These are phyloP conservation scores for Muntiacus reevesi DNA, from an alignment of 2,113 vertebrate genomes.

Conservation along the genomic window DNA sequence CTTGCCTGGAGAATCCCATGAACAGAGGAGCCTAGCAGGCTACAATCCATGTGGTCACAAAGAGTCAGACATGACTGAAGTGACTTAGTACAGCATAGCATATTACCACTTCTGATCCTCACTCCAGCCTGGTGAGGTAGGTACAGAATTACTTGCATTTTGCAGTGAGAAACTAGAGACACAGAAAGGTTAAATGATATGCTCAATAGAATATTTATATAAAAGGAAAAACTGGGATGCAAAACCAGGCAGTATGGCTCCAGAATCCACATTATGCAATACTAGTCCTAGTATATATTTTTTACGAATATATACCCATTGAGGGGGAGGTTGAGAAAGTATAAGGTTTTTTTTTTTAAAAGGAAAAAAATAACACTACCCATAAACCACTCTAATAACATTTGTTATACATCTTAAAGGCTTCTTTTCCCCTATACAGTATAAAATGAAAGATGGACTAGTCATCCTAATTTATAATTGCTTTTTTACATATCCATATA, in stretches of 20 bases:
- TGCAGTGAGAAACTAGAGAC: neutral
- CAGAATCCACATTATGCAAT: neutral
- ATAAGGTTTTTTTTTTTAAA: neutral
- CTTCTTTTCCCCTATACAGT: neutral
- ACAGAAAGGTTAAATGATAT: neutral
- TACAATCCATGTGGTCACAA: neutral
- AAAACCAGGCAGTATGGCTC: neutral
- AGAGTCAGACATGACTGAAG: neutral
- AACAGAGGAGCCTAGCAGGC: neutral
- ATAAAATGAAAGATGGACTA: neutral
- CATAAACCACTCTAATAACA: neutral
- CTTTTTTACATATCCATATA: neutral
- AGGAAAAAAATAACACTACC: neutral
- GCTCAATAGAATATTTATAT: neutral
- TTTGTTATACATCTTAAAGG: neutral
- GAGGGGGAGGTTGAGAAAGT: neutral
- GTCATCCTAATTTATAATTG: neutral
- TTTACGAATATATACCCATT: neutral
- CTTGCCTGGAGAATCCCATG: neutral
- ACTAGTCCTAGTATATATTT: neutral
- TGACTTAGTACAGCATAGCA: neutral
- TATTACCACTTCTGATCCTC: neutral
- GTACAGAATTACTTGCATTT: neutral
- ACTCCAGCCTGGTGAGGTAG: neutral
- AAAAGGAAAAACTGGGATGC: slow-evolving; percentile 8